These are phyloP conservation scores for Mus minutoides DNA, from an alignment of 2,797 vertebrate species.

Conservation along the genomic window DNA sequence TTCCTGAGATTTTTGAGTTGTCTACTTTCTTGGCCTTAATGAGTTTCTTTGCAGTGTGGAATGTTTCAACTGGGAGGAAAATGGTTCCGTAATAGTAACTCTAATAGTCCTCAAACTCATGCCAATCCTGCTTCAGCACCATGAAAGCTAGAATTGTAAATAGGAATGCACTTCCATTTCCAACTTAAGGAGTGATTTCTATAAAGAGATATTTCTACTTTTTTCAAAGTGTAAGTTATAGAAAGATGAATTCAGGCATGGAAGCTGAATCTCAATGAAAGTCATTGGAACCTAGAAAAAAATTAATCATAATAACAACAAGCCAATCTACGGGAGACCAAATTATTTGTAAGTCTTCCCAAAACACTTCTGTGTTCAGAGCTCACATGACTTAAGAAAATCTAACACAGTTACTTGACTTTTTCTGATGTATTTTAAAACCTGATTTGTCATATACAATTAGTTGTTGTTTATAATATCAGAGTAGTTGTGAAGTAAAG, in stretches of 20 bases:
- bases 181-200: not conserved
- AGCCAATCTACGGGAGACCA: not conserved
- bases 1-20: not conserved
- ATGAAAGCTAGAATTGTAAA: not conserved
- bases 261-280: not conserved
- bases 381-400: not conserved
- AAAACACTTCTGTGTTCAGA: not conserved
- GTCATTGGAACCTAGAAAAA: not conserved
- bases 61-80: not conserved
- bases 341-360: not conserved
- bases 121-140: not conserved
- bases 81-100: not conserved
- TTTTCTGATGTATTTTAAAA: not conserved
- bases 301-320: not conserved
- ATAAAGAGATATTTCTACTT: not conserved
- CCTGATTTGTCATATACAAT: not conserved
- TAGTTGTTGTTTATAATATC: slow-evolving; percentile 23
- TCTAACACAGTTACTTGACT: not conserved
- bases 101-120: not conserved
- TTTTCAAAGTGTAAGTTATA: no score
- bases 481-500: not conserved
- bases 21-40: not conserved
- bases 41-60: not conserved
- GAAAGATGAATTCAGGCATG: not conserved
- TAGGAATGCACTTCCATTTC: not conserved